Conservation (phyloP, 1,140 invertebrate species). For the Leucophenga varia region DNA sequence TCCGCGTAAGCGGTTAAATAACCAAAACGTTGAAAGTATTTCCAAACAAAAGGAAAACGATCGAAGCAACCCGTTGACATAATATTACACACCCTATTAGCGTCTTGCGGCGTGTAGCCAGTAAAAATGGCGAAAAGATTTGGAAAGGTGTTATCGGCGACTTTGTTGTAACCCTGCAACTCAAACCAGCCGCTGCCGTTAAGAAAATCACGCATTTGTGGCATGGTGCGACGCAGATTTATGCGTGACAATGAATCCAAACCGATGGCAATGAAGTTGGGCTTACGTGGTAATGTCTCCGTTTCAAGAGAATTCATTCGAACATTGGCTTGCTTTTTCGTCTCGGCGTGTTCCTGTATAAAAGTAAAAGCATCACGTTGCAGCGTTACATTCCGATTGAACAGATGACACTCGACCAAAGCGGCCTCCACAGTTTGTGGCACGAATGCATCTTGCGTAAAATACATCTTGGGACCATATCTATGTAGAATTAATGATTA, state of each 20-base stretch:
- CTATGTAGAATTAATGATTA: too few relatives aligned
- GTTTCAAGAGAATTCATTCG: too few relatives aligned
- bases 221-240: constrained; percentile 49
- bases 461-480: too few relatives aligned
- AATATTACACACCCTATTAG: constrained; percentile 56
- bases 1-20: constrained; percentile 77
- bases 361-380: too few relatives aligned
- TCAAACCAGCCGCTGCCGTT: constrained; percentile 30
- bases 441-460: too few relatives aligned
- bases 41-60: constrained; percentile 77
- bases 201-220: constrained; percentile 26
- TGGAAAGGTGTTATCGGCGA: constrained; percentile 75
- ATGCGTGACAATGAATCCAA: constrained; percentile 39
- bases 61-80: constrained; percentile 57
- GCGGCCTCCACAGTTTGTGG: too few relatives aligned
- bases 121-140: constrained; percentile 74
- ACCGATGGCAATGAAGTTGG: constrained; percentile 36
- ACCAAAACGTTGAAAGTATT: constrained; percentile 65
- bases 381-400: too few relatives aligned
- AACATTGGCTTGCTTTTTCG: too few relatives aligned
- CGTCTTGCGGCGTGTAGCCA: constrained; percentile 59
- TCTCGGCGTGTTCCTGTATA: too few relatives aligned
- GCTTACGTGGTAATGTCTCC: constrained; percentile 4
- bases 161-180: constrained; percentile 41
- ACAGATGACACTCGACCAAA: too few relatives aligned